Evolutionary conservation across 2,888 invertebrate species (phyloP).

Genomic region (Melinaea marsaeus): DNA sequence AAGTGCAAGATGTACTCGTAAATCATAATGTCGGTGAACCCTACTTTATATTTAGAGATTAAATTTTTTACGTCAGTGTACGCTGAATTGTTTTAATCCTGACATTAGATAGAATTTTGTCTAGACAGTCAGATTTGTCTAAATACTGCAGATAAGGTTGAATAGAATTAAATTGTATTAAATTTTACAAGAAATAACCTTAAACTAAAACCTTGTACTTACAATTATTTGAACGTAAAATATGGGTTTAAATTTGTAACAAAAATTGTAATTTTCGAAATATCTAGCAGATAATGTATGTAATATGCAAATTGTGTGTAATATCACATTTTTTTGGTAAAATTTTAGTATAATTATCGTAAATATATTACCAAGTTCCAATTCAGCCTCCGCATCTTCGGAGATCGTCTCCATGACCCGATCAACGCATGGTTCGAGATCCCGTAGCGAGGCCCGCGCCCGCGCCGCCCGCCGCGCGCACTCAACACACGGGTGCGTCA

Average conservation of each 20-base stretch:
- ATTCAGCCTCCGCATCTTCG: conserved; percentile 82
- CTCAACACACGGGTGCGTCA: conserved; percentile 56
- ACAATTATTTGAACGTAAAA: too few species aligned
- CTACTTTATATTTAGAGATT: conserved; percentile 1
- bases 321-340: too few species aligned
- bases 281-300: too few species aligned
- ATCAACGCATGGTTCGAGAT: conserved; percentile 60
- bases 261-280: too few species aligned
- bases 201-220: too few species aligned
- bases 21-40: conserved; percentile 6
- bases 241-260: too few species aligned
- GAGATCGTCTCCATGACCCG: conserved; percentile 82
- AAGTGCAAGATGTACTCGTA: conserved; percentile 19
- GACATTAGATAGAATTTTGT: background rate
- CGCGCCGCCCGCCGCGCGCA: conserved; percentile 65
- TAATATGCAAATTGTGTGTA: too few species aligned
- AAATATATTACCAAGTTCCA: conserved; percentile 79
- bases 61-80: conserved; percentile 7
- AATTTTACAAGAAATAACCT: too few species aligned
- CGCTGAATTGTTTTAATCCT: background rate
- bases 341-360: too few species aligned
- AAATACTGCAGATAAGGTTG: background rate
- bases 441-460: conserved; percentile 61
- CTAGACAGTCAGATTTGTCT: conserved; percentile 3
- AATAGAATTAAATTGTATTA: background rate